A percentile compares a stretch with the other conserved stretches of the same genome.
Evolutionary conservation across 2,888 invertebrate species (phyloP).

Genomic region (Drosophila prostipennis): DNA sequence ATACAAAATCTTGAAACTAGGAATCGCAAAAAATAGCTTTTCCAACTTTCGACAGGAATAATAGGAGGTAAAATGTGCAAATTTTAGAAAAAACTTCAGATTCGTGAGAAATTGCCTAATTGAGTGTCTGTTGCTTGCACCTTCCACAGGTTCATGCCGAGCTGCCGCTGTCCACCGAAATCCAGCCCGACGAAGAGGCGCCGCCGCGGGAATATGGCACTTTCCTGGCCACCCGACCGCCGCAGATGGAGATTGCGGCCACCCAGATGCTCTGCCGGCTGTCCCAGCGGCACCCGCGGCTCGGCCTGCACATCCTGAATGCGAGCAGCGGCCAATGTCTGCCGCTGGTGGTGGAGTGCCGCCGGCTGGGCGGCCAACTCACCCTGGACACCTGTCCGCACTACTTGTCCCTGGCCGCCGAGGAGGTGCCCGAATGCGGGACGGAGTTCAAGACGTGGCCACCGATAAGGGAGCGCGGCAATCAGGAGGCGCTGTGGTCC

Average conservation of each 20-base stretch:
- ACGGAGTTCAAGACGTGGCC: slow-evolving; percentile 91
- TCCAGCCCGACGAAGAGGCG: slow-evolving; percentile 81
- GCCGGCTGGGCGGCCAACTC: slow-evolving; percentile 85
- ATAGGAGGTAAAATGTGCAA: too few species aligned
- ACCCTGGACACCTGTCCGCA: slow-evolving; percentile 91
- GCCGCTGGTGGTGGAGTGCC: slow-evolving; percentile 85
- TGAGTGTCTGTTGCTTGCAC: not conserved
- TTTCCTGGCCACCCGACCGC: slow-evolving; percentile 87
- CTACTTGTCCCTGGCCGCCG: slow-evolving; percentile 88
- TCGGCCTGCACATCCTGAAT: slow-evolving; percentile 87
- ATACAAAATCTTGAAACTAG: too few species aligned
- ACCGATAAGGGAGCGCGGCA: slow-evolving; percentile 87
- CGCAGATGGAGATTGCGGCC: slow-evolving; percentile 88
- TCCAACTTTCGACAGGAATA: too few species aligned
- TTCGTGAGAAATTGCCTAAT: not conserved
- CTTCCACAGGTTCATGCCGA: slow-evolving; percentile 89
- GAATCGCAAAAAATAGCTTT: too few species aligned
- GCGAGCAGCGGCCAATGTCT: slow-evolving; percentile 87
- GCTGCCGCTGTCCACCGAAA: slow-evolving; percentile 84
- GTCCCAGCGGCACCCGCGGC: slow-evolving; percentile 75
- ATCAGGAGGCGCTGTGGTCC: slow-evolving; percentile 88
- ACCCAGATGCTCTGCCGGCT: slow-evolving; percentile 86
- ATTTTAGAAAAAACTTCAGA: too few species aligned
- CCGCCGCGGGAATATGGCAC: slow-evolving; percentile 87
- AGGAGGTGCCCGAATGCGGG: slow-evolving; percentile 87